Conservation (phyloP, 2,888 invertebrate species). For the Epirrhoe alternata region DNA sequence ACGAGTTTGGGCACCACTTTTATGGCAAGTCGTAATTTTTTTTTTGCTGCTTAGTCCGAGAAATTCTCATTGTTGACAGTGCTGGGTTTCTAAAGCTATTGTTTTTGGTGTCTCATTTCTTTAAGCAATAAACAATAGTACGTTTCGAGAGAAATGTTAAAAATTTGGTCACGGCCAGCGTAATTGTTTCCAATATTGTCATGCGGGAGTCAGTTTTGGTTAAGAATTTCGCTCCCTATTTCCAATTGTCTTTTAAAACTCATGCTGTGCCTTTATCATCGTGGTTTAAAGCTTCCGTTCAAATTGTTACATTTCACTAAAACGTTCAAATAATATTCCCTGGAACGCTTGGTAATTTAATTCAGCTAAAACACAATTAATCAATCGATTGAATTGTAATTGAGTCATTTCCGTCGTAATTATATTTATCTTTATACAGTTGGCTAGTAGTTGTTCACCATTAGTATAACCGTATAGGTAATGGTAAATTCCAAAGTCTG, state of each 20-base stretch:
- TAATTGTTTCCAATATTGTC: constrained; percentile 61
- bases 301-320: constrained; percentile 49
- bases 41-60: constrained; percentile 61
- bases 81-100: constrained; percentile 46
- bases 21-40: constrained; percentile 65
- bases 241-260: constrained; percentile 58
- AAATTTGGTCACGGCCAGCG: constrained; percentile 64
- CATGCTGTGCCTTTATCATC: constrained; percentile 62
- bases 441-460: constrained; percentile 11
- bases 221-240: constrained; percentile 61
- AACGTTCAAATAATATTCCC: constrained; percentile 35
- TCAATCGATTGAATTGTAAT: constrained; percentile 55
- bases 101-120: constrained; percentile 49
- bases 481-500: too few relatives aligned
- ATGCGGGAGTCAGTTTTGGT: constrained; percentile 61
- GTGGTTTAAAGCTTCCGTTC: constrained; percentile 65
- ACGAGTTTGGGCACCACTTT: constrained; percentile 57
- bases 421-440: constrained; percentile 36
- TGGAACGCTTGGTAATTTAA: constrained; percentile 30
- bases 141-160: constrained; percentile 58
- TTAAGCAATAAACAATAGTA: constrained; percentile 28
- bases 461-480: too few relatives aligned
- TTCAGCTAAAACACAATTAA: constrained; percentile 47
- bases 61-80: constrained; percentile 65
- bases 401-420: constrained; percentile 56